Percentiles rank a stretch among this genome's conserved stretches.
Conservation (phyloP, 2,113 vertebrate genomes). For the Oncorhynchus nerka region DNA sequence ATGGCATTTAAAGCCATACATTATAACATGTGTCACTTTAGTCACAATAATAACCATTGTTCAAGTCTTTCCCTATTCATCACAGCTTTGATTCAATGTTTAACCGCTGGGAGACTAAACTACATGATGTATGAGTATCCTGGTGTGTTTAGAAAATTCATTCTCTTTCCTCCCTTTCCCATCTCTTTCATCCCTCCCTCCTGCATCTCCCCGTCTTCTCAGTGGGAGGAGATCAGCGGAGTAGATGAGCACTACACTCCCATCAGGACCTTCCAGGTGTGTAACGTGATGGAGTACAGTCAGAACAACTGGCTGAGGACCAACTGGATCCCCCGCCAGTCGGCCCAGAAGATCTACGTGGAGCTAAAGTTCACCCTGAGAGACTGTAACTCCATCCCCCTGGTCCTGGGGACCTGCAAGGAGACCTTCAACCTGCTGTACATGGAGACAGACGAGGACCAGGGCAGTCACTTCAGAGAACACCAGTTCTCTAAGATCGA, state of each 20-base stretch:
- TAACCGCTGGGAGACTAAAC: slow-evolving; percentile 47
- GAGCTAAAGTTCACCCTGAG: slow-evolving; percentile 97
- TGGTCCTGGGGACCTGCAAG: slow-evolving; percentile 96
- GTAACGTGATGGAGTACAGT: slow-evolving; percentile 98
- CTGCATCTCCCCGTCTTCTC: slow-evolving; percentile 19
- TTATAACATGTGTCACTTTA: slow-evolving; percentile 59
- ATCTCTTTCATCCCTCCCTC: slow-evolving; percentile 35
- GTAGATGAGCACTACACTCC: slow-evolving; percentile 98
- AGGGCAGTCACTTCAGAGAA: slow-evolving; percentile 89
- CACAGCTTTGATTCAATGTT: slow-evolving; percentile 55
- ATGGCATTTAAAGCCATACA: slow-evolving; percentile 45
- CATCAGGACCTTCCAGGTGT: slow-evolving; percentile 97
- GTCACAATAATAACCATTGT: slow-evolving; percentile 58
- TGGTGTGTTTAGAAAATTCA: slow-evolving; percentile 65
- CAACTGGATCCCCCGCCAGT: slow-evolving; percentile 95
- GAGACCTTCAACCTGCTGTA: slow-evolving; percentile 98
- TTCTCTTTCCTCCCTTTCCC: slow-evolving; percentile 44
- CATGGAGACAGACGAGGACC: slow-evolving; percentile 92
- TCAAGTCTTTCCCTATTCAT: slow-evolving; percentile 66
- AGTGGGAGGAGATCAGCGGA: slow-evolving; percentile 99
- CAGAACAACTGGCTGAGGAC: slow-evolving; percentile 99
- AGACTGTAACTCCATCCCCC: slow-evolving; percentile 97
- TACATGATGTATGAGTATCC: slow-evolving; percentile 66
- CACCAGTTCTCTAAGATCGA: slow-evolving; percentile 95
- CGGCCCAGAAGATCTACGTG: slow-evolving; percentile 96